Evolutionary conservation across 2,113 vertebrate species (phyloP).

Genomic region (Oncorhynchus clarkii): DNA sequence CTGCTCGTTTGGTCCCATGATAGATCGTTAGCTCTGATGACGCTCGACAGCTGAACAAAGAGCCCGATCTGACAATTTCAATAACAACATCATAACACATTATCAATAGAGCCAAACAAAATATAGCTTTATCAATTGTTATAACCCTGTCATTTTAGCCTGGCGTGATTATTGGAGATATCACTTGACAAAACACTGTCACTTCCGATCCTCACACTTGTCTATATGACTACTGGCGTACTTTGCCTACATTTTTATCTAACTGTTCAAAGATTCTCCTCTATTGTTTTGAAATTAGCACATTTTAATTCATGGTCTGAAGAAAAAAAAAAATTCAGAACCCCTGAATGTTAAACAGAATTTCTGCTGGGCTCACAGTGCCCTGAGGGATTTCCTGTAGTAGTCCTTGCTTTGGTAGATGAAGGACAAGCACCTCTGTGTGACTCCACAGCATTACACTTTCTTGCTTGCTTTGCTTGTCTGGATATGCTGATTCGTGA

Average conservation of each 20-base stretch:
- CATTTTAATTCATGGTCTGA: not conserved
- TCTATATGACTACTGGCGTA: no score
- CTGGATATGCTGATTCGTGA: constrained; percentile 27
- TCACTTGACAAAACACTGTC: no score
- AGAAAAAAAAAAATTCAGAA: not conserved
- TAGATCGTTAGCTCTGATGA: not conserved
- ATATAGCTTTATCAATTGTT: not conserved
- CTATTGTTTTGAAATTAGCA: not conserved
- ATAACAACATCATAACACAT: not conserved
- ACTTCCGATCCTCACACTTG: no score
- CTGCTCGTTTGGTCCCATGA: not conserved
- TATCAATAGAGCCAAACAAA: not conserved
- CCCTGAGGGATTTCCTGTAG: not conserved
- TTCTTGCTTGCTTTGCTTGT: not conserved
- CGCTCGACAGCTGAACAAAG: no score
- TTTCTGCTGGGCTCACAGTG: not conserved
- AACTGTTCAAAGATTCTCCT: no score
- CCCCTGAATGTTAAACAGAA: not conserved
- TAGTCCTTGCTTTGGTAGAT: not conserved
- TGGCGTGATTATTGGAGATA: no score
- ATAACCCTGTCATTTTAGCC: no score
- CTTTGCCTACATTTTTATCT: no score
- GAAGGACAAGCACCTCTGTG: constrained; percentile 10
- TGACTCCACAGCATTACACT: not conserved
- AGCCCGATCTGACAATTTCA: not conserved